Base-by-base conservation (phyloP, 2,888 invertebrate genomes). In the Leucoma salicis region DNA sequence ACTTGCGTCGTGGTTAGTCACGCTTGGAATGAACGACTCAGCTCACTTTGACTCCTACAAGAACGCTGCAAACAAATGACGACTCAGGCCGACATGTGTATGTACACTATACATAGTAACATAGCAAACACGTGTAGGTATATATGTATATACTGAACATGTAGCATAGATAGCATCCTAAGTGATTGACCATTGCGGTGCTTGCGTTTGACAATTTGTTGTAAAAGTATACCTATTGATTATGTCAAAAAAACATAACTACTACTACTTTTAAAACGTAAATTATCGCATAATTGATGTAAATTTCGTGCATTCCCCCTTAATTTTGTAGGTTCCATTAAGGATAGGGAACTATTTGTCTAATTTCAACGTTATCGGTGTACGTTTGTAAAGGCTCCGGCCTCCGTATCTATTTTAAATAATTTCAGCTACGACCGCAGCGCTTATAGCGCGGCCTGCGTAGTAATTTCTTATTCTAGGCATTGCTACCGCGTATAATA, bases 11-110 rank as follows among this genome's bases (percentile, higher is more conserved):
- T 70, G 70, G 77, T 83, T 82, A 84, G 83, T 85, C 84, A 86
- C 80, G 82, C 76, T 79, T 66, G 79, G 79, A 76, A 81, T 82
- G 79, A 76, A 70, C 74, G 70, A 70, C 73, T 73, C 70, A 71
- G 64, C 66, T 63, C 56, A 42, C 48, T 52, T 43, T 54, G 47
- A 59, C 68, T 69, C 56, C 74, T 62, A 66, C 70, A 79, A 80
- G 77, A 71, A 66, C 73, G 63, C 57, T 62, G 66, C 69, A 70
- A 72, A 72, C 71, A 70, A 63, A 58, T 72, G 70, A 72, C 70
- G 70, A 66, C 66, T 63, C 66, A 56, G 49, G 42, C 50, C 54
- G 53, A 56, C 53, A 59, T 32, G 21, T 35, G 25, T 39, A 32
- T 36, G 14, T 34, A 37, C 36, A 35, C 36, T 36, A 36, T 28